Base-by-base conservation (phyloP, 2,113 vertebrate genomes). In the Aldabrachelys gigantea region DNA sequence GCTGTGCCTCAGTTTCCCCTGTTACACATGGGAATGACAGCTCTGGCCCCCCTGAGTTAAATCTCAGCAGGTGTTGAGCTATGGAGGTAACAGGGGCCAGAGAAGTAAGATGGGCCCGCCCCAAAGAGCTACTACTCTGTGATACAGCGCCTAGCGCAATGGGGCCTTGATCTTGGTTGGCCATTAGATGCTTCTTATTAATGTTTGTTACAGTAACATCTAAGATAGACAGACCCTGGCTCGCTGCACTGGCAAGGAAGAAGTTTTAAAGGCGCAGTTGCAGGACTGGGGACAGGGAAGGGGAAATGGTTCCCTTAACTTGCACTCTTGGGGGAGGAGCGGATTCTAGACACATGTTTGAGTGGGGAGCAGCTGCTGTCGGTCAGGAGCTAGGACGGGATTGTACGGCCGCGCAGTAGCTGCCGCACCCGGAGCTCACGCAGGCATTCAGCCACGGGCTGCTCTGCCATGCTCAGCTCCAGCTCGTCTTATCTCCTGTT, bases 391-490 rank as follows among this genome's bases (percentile, higher is more conserved):
- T 65, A 35, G 62, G 35, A n/a, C 3, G 16, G 62, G 14, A 31
- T 16, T 4, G 14, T 19, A 19, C 17, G 8, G 65, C 35, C 2
- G 12, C 24, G 10, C 14, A 17, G 31, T 35, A 17, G 31, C 31
- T 3, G 6, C 35, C 8, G 14, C 2, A 0, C 13, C 17, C 35
- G 1, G 16, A n/a, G 65, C 65, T 17, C 65, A 19, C 6, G 35
- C 35, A n/a, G 65, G 31, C 62, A 17, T 35, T 35, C 31, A 65
- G 62, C 35, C 62, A 8, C 3, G 10, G n/a, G n/a, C 17, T 17
- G 31, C 19, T 9, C 35, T 5, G 9, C 65, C 65, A 9, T 10
- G 35, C n/a, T n/a, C n/a, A 22, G 35, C 19, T 72, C 17, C n/a
- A 10, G 35, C 35, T 19, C 8, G 1, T 72, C 65, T 21, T 4